phyloP scores from a whole-genome alignment of 64 coral and sea anemone genomes.

The Actinia equina region DNA sequence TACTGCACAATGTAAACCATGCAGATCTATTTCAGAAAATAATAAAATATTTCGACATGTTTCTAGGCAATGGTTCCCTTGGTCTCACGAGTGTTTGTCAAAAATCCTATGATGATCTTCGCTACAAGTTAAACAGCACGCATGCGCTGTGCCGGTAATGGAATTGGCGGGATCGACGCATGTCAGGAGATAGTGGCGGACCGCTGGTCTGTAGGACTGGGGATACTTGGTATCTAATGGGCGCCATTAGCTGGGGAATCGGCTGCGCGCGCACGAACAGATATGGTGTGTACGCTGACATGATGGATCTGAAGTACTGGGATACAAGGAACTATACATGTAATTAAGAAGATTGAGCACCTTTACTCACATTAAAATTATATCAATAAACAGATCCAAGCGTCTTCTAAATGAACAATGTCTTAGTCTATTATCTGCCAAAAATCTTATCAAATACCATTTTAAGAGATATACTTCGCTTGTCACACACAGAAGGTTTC shows the following conservation, averaged over 20 bases:
- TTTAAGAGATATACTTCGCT: too few relatives aligned
- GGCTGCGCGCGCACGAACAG: slow-evolving; percentile 80
- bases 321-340: slow-evolving; percentile 72
- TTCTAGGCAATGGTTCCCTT: slow-evolving; percentile 67
- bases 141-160: slow-evolving; percentile 92
- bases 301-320: slow-evolving; percentile 88
- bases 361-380: too few relatives aligned
- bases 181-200: slow-evolving; percentile 91
- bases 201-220: slow-evolving; percentile 68
- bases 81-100: slow-evolving; percentile 54
- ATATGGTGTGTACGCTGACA: slow-evolving; percentile 92
- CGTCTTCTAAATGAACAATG: too few relatives aligned
- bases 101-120: slow-evolving; percentile 59
- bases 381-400: too few relatives aligned
- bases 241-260: slow-evolving; percentile 79
- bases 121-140: slow-evolving; percentile 60
- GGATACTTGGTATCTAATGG: slow-evolving; percentile 68
- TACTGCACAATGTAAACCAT: slow-evolving; percentile 13
- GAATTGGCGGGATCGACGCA: slow-evolving; percentile 71
- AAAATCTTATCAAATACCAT: too few relatives aligned
- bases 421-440: too few relatives aligned
- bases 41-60: too few relatives aligned
- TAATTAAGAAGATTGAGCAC: background rate
- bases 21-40: too few relatives aligned
- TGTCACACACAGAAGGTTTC: too few relatives aligned